A percentile compares a stretch with the other conserved stretches of the same genome.
phyloP scores from a whole-genome alignment of 2,888 invertebrate genomes.

The Heliconius ethilla region DNA sequence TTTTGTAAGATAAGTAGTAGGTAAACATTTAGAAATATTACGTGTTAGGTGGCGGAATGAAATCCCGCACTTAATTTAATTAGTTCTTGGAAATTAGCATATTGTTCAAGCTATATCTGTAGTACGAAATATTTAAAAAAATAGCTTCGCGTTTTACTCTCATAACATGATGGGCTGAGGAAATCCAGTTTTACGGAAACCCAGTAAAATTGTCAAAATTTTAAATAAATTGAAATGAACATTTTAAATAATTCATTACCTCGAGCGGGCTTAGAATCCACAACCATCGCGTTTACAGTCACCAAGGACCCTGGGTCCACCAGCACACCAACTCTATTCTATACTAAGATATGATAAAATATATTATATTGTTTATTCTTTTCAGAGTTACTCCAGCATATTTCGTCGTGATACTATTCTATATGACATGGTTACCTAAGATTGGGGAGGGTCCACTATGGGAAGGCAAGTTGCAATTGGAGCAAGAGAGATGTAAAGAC shows the following conservation, averaged over 20 bases:
- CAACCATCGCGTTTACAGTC: no score
- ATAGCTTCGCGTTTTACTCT: no score
- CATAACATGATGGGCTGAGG: no score
- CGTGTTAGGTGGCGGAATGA: neutral
- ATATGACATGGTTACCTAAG: slow-evolving; percentile 86
- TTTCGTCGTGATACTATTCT: slow-evolving; percentile 86
- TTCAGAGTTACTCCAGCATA: slow-evolving; percentile 88
- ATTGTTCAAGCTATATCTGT: neutral
- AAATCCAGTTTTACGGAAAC: no score
- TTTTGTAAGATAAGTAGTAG: neutral
- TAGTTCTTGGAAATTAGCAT: neutral
- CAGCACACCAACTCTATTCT: no score
- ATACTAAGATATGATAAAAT: neutral
- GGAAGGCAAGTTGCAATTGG: slow-evolving; percentile 82
- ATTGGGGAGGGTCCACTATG: slow-evolving; percentile 89
- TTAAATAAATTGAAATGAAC: no score
- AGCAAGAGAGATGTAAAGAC: slow-evolving; percentile 81
- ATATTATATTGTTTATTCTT: neutral
- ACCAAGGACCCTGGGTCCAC: no score
- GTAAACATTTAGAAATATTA: neutral
- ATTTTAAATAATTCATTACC: no score
- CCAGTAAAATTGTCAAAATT: no score
- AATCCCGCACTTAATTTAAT: neutral
- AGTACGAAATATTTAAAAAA: neutral
- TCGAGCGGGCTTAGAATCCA: no score